Evolutionary conservation across 1,140 invertebrate genomes (phyloP).

Genomic region (Drosophila arizonae): DNA sequence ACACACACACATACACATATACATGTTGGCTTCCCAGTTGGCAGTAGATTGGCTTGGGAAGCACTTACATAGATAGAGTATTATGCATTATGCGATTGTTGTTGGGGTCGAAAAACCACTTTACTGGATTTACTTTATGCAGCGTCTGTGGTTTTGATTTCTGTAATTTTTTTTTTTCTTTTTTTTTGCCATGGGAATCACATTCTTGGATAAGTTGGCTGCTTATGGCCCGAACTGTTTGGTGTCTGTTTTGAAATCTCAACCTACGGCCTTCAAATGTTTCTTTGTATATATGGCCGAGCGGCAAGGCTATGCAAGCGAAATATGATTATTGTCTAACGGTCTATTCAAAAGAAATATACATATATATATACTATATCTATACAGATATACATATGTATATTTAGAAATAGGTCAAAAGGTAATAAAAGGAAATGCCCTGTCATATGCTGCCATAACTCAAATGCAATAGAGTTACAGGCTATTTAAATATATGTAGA

Average conservation of each 20-base stretch:
- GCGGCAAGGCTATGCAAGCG: not conserved
- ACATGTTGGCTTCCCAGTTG: not conserved
- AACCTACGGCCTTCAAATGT: not conserved
- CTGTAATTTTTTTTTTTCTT: not conserved
- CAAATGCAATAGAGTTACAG: too few relatives aligned
- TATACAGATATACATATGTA: too few relatives aligned
- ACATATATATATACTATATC: too few relatives aligned
- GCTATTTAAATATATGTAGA: too few relatives aligned
- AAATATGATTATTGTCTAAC: not conserved
- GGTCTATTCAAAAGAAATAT: too few relatives aligned
- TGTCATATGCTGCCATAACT: too few relatives aligned
- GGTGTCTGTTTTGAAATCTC: not conserved
- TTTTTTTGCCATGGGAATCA: not conserved
- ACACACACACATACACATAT: not conserved
- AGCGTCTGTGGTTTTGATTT: not conserved
- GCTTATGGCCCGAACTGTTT: constrained; percentile 1
- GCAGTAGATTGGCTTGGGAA: constrained; percentile 1
- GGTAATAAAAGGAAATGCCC: too few relatives aligned
- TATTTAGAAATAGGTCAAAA: too few relatives aligned
- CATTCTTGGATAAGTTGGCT: not conserved
- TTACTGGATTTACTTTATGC: constrained; percentile 2
- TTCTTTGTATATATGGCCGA: not conserved
- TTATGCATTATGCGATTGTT: constrained; percentile 1
- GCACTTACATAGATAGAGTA: not conserved
- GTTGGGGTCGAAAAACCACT: too few relatives aligned